These are phyloP conservation scores for Miichthys miiuy DNA, from an alignment of 2,797 vertebrate genomes.

Conservation along the genomic window DNA sequence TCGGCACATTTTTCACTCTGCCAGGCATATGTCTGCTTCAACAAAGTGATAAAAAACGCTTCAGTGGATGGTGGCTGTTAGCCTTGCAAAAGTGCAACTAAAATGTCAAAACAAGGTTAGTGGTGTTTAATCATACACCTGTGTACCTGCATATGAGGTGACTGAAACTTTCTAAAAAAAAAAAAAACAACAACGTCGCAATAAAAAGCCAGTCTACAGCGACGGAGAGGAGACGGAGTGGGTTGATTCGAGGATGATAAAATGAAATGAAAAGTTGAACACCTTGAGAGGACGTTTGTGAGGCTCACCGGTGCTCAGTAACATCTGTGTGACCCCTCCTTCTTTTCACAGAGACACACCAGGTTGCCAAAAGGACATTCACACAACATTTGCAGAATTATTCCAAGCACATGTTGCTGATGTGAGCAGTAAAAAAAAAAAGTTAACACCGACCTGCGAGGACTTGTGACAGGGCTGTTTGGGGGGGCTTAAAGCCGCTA, in stretches of 20 bases:
- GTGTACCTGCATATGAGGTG: slow-evolving; percentile 23
- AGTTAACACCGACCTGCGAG: slow-evolving; percentile 56
- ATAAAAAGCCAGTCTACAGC: not conserved
- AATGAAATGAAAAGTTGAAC: not conserved
- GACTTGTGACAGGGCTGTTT: slow-evolving; percentile 53
- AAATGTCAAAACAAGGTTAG: slow-evolving; percentile 50
- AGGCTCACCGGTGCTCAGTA: not conserved
- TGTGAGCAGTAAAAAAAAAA: slow-evolving; percentile 54
- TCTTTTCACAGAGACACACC: slow-evolving; percentile 34
- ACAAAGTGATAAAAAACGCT: slow-evolving; percentile 55
- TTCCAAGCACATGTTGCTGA: slow-evolving; percentile 60
- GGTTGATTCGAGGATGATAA: no score
- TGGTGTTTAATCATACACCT: slow-evolving; percentile 39
- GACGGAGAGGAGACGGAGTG: not conserved
- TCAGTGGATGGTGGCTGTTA: slow-evolving; percentile 22
- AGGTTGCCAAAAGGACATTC: slow-evolving; percentile 49
- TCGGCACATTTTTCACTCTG: slow-evolving; percentile 75
- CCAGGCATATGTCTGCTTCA: slow-evolving; percentile 58
- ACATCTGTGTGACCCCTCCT: slow-evolving; percentile 18
- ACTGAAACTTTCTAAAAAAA: not conserved
- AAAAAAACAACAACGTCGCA: no score
- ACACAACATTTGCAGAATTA: slow-evolving; percentile 49
- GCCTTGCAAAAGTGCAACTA: slow-evolving; percentile 23
- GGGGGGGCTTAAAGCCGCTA: slow-evolving; percentile 58
- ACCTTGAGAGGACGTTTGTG: not conserved